Evolutionary conservation across 2,888 invertebrate genomes (phyloP).

Genomic region (Flexamia atlantica): DNA sequence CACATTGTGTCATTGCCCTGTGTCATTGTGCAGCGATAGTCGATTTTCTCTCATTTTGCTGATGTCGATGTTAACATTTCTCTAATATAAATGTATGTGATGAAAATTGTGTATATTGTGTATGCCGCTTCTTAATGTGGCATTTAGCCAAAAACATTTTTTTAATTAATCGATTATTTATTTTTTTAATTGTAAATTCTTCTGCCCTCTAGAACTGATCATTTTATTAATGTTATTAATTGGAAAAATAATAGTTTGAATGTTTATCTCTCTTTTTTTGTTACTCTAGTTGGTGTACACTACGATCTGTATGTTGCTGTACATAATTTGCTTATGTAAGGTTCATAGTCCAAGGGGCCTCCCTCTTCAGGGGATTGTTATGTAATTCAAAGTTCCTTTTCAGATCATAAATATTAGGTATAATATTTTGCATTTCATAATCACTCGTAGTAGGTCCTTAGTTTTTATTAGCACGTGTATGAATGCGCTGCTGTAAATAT

Average conservation of each 20-base stretch:
- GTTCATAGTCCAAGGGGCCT: slow-evolving; percentile 61
- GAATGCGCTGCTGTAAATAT: slow-evolving; percentile 52
- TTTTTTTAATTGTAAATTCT: slow-evolving; percentile 28
- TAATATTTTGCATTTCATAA: slow-evolving; percentile 61
- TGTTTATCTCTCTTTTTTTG: slow-evolving; percentile 9
- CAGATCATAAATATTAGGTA: slow-evolving; percentile 59
- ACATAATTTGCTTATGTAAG: slow-evolving; percentile 61
- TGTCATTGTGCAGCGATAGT: slow-evolving; percentile 51
- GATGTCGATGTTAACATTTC: slow-evolving; percentile 57
- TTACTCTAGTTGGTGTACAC: slow-evolving; percentile 55
- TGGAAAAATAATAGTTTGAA: slow-evolving; percentile 5
- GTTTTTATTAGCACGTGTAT: slow-evolving; percentile 60
- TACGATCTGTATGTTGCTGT: slow-evolving; percentile 61
- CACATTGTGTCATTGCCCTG: slow-evolving; percentile 41
- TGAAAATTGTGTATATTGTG: slow-evolving; percentile 58
- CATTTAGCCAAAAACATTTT: slow-evolving; percentile 37
- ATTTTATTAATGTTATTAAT: slow-evolving; percentile 42
- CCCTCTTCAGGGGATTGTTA: slow-evolving; percentile 63
- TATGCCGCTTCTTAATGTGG: slow-evolving; percentile 54
- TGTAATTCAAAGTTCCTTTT: slow-evolving; percentile 66
- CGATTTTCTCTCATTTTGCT: slow-evolving; percentile 52
- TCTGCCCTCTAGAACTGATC: slow-evolving; percentile 17
- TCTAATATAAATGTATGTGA: slow-evolving; percentile 56
- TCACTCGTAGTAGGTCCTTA: slow-evolving; percentile 55
- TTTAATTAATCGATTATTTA: slow-evolving; percentile 11